These are phyloP conservation scores for Scaptomyza flava DNA, from an alignment of 2,888 invertebrate species.

Conservation along the genomic window DNA sequence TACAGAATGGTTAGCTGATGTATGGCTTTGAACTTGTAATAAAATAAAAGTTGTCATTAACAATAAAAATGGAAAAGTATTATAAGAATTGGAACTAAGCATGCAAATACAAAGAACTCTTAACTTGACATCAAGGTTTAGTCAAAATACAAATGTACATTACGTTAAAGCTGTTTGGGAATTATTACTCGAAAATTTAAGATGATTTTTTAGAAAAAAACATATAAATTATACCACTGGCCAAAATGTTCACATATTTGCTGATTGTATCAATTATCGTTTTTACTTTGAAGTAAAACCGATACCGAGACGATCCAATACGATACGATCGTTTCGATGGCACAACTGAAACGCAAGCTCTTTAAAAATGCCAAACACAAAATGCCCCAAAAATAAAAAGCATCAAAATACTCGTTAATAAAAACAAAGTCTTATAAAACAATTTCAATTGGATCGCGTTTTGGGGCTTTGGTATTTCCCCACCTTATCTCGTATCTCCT, in stretches of 20 bases:
- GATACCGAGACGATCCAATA: slow-evolving; percentile 29
- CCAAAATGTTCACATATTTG: slow-evolving; percentile 45
- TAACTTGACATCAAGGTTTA: slow-evolving; percentile 39
- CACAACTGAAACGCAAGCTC: slow-evolving; percentile 11
- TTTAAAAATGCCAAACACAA: slow-evolving; percentile 72
- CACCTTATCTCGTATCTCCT: slow-evolving; percentile 17
- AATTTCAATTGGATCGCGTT: slow-evolving; percentile 70
- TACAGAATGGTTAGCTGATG: slow-evolving; percentile 54
- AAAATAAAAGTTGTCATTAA: slow-evolving; percentile 51
- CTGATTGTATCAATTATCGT: slow-evolving; percentile 50
- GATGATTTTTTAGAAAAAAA: background rate
- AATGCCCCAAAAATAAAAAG: slow-evolving; percentile 50
- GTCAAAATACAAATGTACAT: slow-evolving; percentile 1
- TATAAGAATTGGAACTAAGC: slow-evolving; percentile 1
- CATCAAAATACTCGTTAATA: slow-evolving; percentile 13
- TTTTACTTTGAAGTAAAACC: slow-evolving; percentile 61
- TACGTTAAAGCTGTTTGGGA: background rate
- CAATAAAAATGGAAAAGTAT: slow-evolving; percentile 41
- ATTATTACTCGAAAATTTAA: no score
- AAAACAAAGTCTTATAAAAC: slow-evolving; percentile 50
- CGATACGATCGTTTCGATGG: slow-evolving; percentile 18
- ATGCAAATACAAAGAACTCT: slow-evolving; percentile 21
- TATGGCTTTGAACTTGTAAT: slow-evolving; percentile 45
- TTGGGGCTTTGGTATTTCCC: slow-evolving; percentile 56
- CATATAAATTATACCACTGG: background rate